Percentiles rank a stretch among this genome's conserved stretches.
Evolutionary conservation across 30 jellyfish, hydroid and myxozoan species (phyloP).

Genomic region (Rhopilema esculentum): DNA sequence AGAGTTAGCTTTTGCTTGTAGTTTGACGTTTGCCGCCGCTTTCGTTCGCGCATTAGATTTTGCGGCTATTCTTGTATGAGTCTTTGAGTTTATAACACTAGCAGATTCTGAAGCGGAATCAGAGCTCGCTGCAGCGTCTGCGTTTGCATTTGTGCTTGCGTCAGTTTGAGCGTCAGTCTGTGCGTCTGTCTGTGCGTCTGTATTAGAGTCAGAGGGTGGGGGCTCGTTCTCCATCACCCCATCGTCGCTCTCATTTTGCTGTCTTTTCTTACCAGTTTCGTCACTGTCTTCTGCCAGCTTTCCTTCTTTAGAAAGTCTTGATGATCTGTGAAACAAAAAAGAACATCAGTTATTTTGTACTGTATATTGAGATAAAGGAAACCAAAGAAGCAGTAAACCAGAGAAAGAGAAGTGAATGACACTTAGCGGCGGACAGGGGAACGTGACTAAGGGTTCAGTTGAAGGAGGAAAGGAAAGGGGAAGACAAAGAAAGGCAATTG

Average conservation of each 20-base stretch:
- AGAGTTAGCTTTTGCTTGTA: slow-evolving; percentile 90
- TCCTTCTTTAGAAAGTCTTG: slow-evolving; percentile 27
- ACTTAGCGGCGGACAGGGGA: no score
- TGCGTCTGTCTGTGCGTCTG: slow-evolving; percentile 80
- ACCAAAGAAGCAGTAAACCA: no score
- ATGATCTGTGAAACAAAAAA: slow-evolving; percentile 11
- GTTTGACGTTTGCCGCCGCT: slow-evolving; percentile 99
- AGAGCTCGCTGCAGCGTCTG: slow-evolving; percentile 88
- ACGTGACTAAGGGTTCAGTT: no score
- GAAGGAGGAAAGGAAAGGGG: no score
- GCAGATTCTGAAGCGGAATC: slow-evolving; percentile 92
- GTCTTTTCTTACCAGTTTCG: slow-evolving; percentile 93
- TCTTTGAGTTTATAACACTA: slow-evolving; percentile 86
- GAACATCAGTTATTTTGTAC: neutral
- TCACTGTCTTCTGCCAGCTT: neutral
- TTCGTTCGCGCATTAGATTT: slow-evolving; percentile 95
- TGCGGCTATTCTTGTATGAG: slow-evolving; percentile 94
- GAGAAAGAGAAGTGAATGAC: no score
- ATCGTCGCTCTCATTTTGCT: slow-evolving; percentile 42
- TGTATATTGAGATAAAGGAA: no score
- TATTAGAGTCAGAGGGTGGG: slow-evolving; percentile 31
- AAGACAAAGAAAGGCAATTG: no score
- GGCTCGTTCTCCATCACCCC: slow-evolving; percentile 73
- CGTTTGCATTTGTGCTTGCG: slow-evolving; percentile 54
- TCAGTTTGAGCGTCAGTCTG: slow-evolving; percentile 69